These are phyloP conservation scores for Spatula clypeata DNA, from an alignment of 2,797 vertebrate genomes.

Conservation along the genomic window DNA sequence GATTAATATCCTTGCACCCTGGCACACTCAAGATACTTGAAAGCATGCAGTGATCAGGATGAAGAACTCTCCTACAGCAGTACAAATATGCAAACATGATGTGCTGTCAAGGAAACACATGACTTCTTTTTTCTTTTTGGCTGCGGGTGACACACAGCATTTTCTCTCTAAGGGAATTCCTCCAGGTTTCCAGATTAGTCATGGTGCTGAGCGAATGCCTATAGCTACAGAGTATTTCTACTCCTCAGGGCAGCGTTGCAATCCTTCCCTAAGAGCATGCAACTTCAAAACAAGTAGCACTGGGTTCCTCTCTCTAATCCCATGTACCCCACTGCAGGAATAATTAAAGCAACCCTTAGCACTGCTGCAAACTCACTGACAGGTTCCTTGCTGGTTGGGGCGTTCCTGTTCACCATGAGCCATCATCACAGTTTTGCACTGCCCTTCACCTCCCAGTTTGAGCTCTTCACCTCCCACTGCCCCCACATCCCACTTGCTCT, in stretches of 20 bases:
- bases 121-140: neutral
- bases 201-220: neutral
- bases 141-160: neutral
- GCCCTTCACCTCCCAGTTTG: neutral
- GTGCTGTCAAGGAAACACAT: slow-evolving; percentile 47
- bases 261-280: neutral
- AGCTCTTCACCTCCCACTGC: neutral
- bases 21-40: neutral
- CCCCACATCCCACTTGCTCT: neutral
- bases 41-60: neutral
- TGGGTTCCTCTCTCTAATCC: neutral
- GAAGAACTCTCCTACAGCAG: slow-evolving; percentile 11
- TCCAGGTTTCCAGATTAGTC: slow-evolving; percentile 54
- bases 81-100: slow-evolving; percentile 45
- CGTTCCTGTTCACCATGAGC: neutral
- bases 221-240: neutral
- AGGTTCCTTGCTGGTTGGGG: neutral
- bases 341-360: neutral
- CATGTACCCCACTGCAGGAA: neutral
- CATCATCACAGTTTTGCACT: accelerated
- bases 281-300: neutral
- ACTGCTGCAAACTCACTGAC: neutral
- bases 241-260: neutral
- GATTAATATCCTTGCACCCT: slow-evolving; percentile 15
- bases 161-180: slow-evolving; percentile 65